These are phyloP conservation scores for Eristalis arbustorum DNA, from an alignment of 2,888 invertebrate genomes.

Conservation along the genomic window DNA sequence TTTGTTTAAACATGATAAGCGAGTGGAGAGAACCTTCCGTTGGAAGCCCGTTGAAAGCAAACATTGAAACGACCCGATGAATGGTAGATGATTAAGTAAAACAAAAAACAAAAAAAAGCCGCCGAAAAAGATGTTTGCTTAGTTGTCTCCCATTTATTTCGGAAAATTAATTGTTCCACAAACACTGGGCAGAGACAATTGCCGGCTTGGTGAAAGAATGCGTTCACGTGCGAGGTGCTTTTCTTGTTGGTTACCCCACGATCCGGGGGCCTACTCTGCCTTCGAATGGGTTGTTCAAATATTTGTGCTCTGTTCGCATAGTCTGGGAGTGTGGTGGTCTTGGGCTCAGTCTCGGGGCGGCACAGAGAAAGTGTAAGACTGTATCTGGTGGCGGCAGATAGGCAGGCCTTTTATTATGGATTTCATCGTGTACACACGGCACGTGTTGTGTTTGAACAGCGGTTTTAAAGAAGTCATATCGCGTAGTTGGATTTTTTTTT, in stretches of 20 bases:
- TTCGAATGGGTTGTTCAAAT: slow-evolving; percentile 40
- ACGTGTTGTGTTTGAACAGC: background rate
- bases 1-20: slow-evolving; percentile 58
- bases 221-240: slow-evolving; percentile 37
- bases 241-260: slow-evolving; percentile 8
- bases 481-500: background rate
- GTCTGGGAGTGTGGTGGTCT: background rate
- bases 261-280: too few species aligned
- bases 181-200: slow-evolving; percentile 53
- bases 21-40: background rate
- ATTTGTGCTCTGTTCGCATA: slow-evolving; percentile 29
- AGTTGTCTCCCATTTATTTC: slow-evolving; percentile 26
- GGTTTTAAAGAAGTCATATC: background rate
- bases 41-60: slow-evolving; percentile 8
- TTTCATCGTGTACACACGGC: background rate
- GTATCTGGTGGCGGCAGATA: background rate
- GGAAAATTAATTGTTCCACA: slow-evolving; percentile 42
- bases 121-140: slow-evolving; percentile 37
- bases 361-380: background rate
- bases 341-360: background rate
- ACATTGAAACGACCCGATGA: slow-evolving; percentile 39
- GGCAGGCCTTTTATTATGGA: background rate
- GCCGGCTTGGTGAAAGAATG: slow-evolving; percentile 31
- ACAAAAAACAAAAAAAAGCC: background rate
- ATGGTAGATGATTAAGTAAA: slow-evolving; percentile 42